Percentiles rank a stretch among this genome's conserved stretches.
phyloP scores from a whole-genome alignment of 2,888 invertebrate species.

The Neoscelio sp. region DNA sequence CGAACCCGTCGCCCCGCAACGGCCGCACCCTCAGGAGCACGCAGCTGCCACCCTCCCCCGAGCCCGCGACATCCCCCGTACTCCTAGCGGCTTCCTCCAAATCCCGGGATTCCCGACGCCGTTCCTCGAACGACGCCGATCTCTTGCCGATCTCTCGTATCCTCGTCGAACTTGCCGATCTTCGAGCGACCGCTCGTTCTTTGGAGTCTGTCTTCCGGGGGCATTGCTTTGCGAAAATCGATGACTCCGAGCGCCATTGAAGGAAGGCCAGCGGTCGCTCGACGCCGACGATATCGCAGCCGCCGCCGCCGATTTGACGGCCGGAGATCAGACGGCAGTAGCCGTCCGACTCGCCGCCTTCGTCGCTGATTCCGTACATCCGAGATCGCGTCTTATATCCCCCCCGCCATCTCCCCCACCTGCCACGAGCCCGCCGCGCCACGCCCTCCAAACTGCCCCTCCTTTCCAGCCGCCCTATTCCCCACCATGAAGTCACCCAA shows the following conservation, averaged over 20 bases:
- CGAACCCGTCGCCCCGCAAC: slow-evolving; percentile 68
- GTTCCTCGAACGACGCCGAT: slow-evolving; percentile 76
- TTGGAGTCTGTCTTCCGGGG: slow-evolving; percentile 56
- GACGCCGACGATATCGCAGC: slow-evolving; percentile 14
- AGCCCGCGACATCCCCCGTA: slow-evolving; percentile 72
- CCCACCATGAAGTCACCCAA: slow-evolving; percentile 12
- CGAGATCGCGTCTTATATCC: slow-evolving; percentile 71
- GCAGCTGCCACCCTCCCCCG: slow-evolving; percentile 77
- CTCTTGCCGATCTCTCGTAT: slow-evolving; percentile 67
- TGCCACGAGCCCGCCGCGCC: slow-evolving; percentile 29
- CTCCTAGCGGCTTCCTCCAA: slow-evolving; percentile 71
- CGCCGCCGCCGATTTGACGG: slow-evolving; percentile 74
- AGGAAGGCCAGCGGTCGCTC: slow-evolving; percentile 14
- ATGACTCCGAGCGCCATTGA: slow-evolving; percentile 54
- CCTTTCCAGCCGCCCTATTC: too few species aligned
- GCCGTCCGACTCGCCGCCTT: slow-evolving; percentile 77
- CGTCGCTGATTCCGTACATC: slow-evolving; percentile 79
- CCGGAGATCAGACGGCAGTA: slow-evolving; percentile 80
- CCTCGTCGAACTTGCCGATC: slow-evolving; percentile 59
- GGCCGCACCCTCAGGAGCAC: slow-evolving; percentile 77
- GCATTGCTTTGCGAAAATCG: slow-evolving; percentile 53
- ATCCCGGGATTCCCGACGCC: slow-evolving; percentile 26
- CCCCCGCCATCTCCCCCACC: slow-evolving; percentile 50
- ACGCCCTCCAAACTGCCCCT: too few species aligned
- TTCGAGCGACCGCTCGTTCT: slow-evolving; percentile 71